Base-by-base conservation (phyloP, 2,797 vertebrate genomes). In the Heliangelus exortis region DNA sequence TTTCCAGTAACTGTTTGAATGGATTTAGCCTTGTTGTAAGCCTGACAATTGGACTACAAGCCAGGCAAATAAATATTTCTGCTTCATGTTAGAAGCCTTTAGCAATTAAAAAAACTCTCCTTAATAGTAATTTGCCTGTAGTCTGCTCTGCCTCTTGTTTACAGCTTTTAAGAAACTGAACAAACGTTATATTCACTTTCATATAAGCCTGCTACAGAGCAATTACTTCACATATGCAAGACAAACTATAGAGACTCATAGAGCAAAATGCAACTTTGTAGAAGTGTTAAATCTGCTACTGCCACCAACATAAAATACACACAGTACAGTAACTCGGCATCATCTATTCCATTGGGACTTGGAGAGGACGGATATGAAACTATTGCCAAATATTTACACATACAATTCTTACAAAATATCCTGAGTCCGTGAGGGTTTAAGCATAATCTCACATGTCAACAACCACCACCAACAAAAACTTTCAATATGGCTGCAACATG, bases 331-430 rank as follows among this genome's bases (percentile, higher is more conserved):
- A 90, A 87, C 75, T 43, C 54, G 0, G 66, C 82, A 22, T 95
- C 87, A 78, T 66, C 87, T 84, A 84, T 67, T 96, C 96, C 91
- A 50, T 45, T 2, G 22, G 94, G 95, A 89, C 79, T 86, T 47
- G 0, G 29, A 29, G 25, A 85, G 74, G 87, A 85, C 79, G 79
- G 68, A 95, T 95, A 94, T 71, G 85, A 87, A 97, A 93, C 87
- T 45, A 86, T 51, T 93, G 97, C 96, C 97, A 97, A 97, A 97
- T 95, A 96, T 84, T 96, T 96, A 97, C 89, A 91, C 95, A 93
- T 92, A 87, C 75, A 86, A 43, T 96, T 97, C 96, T 96, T 94
- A 96, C 92, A 96, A 96, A 97, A 95, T 73, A 96, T 84, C 87
- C 69, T 2, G 92, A 75, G 89, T 89, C 93, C 94, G 92, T 76